phyloP scores from a whole-genome alignment of 2,113 vertebrate genomes.

The Boulengeromyrus knoepffleri region DNA sequence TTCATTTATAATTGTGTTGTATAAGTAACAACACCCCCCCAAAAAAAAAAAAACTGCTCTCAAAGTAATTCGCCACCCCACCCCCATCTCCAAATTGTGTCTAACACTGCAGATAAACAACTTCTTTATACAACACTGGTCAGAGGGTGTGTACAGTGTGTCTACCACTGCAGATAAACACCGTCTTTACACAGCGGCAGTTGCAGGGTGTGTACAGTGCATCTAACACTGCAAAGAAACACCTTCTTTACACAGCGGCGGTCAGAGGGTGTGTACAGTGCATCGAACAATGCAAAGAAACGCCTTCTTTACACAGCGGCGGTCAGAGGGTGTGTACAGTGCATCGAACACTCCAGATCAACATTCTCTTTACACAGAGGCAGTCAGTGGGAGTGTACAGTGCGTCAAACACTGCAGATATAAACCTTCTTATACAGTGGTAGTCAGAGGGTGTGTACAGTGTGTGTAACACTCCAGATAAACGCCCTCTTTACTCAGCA shows the following conservation, averaged over 20 bases:
- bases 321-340: neutral
- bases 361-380: too few relatives aligned
- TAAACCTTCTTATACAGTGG: neutral
- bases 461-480: neutral
- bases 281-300: neutral
- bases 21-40: neutral
- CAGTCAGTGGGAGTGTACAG: neutral
- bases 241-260: neutral
- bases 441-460: neutral
- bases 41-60: neutral
- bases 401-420: neutral
- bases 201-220: neutral
- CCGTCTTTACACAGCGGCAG: neutral
- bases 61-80: neutral
- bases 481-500: neutral
- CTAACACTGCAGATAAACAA: neutral
- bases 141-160: too few relatives aligned
- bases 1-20: neutral
- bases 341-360: neutral
- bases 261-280: neutral
- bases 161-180: neutral
- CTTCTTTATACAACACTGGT: too few relatives aligned
- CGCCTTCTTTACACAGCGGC: neutral
- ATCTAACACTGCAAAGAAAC: neutral
- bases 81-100: neutral